Evolutionary conservation across 2,888 invertebrate genomes (phyloP).

Genomic region (Cenopis cana): DNA sequence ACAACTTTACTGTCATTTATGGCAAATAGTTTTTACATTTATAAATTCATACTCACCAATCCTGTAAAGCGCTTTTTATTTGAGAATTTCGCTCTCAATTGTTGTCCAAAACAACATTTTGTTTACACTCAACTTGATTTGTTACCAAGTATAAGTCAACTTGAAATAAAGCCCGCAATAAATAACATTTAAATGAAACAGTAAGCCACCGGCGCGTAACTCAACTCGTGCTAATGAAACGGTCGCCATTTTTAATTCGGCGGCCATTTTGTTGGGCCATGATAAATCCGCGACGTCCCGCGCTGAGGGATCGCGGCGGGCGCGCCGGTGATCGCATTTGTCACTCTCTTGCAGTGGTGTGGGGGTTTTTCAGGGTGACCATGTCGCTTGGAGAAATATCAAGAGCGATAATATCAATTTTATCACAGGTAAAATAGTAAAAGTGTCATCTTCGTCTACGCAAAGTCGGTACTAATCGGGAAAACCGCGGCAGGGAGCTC

Average conservation of each 20-base stretch:
- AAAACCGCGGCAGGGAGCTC: too few species aligned
- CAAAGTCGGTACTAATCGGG: too few species aligned
- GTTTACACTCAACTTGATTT: neutral
- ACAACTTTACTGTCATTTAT: too few species aligned
- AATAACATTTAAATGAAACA: constrained; percentile 10
- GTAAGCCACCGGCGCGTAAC: constrained; percentile 3
- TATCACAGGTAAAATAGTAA: too few species aligned
- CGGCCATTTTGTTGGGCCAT: constrained; percentile 39
- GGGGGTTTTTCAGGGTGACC: constrained; percentile 34
- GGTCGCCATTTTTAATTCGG: constrained; percentile 39
- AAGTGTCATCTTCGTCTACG: too few species aligned
- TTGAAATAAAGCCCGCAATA: constrained; percentile 4
- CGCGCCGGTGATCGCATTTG: constrained; percentile 34
- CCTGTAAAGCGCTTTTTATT: neutral
- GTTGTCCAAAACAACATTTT: neutral
- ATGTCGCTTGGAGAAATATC: neutral
- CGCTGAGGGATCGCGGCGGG: constrained; percentile 38
- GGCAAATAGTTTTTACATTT: neutral
- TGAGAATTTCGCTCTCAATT: neutral
- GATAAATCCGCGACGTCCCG: constrained; percentile 39
- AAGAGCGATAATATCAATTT: too few species aligned
- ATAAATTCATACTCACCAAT: neutral
- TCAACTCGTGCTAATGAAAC: constrained; percentile 33
- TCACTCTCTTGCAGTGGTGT: constrained; percentile 38
- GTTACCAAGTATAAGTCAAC: neutral